Evolutionary conservation across 2,888 invertebrate species (phyloP), one percentile per base, ranked within the genome.

Genomic region (Cosmia trapezina): DNA sequence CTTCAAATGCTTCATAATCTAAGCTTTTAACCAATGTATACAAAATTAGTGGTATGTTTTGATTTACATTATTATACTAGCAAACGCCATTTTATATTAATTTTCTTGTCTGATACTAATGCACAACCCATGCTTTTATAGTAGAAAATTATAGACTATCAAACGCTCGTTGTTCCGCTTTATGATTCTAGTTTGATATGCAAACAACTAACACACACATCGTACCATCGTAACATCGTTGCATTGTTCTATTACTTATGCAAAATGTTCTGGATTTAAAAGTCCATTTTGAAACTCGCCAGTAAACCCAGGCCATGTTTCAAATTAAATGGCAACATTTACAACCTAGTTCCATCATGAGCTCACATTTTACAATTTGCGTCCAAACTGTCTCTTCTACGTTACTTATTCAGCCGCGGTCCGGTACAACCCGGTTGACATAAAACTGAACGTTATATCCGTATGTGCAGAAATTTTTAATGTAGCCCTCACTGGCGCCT

Each of bases 401-500:
- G 76, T 83, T 74, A 83, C 47, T 78, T 74, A 85, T 85, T 74
- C 71, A 72, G 47, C 64, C 59, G 71, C 19, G 51, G 78, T 72
- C 61, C 17, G 37, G 54, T 60, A 61, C 66, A 54, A 49, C 69
- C 37, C 51, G 45, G 72, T 67, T 83, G 78, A 73, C 83, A 74
- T 80, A 73, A 73, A 70, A 67, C 70, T 69, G 75, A 75, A 70
- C 67, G 57, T 77, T 80, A 76, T 84, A 76, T 73, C 82, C 77
- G 80, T 72, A 69, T 83, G 75, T 80, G 73, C 64, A 70, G 74
- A 73, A 74, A 75, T 88, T 86, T 91, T 89, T 89, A 89, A 88
- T 90, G 88, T 68, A n/a, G 76, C 80, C 78, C 78, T 85, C 79
- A 73, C 83, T 80, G 84, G 88, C 84, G 88, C 85, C 89, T 76